Base-by-base conservation (phyloP, 2,888 invertebrate genomes). In the Stegana nigrithorax region DNA sequence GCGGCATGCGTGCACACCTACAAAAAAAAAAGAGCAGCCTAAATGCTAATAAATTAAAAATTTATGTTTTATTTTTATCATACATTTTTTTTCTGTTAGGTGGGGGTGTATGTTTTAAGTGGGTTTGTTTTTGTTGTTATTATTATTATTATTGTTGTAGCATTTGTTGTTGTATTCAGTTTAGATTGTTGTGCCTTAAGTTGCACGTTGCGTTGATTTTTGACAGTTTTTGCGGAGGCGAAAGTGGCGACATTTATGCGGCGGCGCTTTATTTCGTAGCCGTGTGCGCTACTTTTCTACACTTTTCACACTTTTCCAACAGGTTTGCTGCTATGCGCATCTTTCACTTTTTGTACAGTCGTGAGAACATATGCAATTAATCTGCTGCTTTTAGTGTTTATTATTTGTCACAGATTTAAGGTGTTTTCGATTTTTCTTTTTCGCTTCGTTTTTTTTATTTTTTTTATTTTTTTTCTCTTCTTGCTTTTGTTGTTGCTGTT, bases 1-100 rank as follows among this genome's bases (percentile, higher is more conserved):
- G n/a, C n/a, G n/a, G n/a, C n/a, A n/a, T n/a, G n/a, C 3, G 10
- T 19, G 21, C 12, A 55, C 32, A 55, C 32, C 53, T 55, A 68
- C 73, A 73, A 73, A n/a, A n/a, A n/a, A n/a, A n/a, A n/a, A n/a
- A n/a, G n/a, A n/a, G n/a, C n/a, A n/a, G n/a, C 75, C 79, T 76
- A 79, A 76, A 79, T 72, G 70, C 65, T 73, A 69, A 76, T 76
- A 76, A 76, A 79, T 79, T 79, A 77, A 79, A 79, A 79, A 78
- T 75, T 76, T 79, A 79, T 71, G 77, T 67, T 66, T 59, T 57
- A 57, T 57, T 57, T 42, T 23, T 47, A 47, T 12, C 19, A 19
- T n/a, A 21, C 14, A 25, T 26, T 53, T 2, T 51, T 51, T 51
- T 51, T 14, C 25, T 23, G 26, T n/a, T n/a, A n/a, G n/a, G n/a